Evolutionary conservation across 2,113 vertebrate species (phyloP).

Genomic region (Silurus glanis): DNA sequence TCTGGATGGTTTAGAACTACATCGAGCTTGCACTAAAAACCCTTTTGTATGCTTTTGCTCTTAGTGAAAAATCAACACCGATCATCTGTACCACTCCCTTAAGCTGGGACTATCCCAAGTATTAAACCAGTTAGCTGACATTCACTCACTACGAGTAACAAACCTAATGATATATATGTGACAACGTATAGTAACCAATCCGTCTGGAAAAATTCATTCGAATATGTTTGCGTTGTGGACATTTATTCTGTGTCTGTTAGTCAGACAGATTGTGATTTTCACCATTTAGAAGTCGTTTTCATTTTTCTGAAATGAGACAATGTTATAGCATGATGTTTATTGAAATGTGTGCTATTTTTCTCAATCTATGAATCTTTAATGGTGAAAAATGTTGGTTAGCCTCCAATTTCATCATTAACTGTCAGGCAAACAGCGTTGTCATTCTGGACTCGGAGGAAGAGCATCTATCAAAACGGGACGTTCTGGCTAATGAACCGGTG

Average conservation of each 20-base stretch:
- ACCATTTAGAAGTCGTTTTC: neutral
- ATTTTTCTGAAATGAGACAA: neutral
- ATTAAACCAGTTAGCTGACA: neutral
- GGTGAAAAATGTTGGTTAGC: neutral
- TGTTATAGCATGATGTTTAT: neutral
- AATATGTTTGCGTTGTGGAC: neutral
- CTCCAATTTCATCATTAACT: conserved; percentile 19
- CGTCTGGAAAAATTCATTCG: neutral
- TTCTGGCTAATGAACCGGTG: conserved; percentile 35
- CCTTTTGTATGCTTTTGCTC: neutral
- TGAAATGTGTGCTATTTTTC: conserved; percentile 1
- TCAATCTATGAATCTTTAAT: conserved; percentile 1
- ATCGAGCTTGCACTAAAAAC: neutral
- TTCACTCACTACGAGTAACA: neutral
- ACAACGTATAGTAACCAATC: neutral
- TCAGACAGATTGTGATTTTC: neutral
- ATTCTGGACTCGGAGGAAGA: neutral
- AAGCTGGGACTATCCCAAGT: neutral
- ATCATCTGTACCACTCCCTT: neutral
- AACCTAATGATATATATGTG: neutral
- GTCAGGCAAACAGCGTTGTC: conserved; percentile 8
- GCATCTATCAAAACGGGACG: neutral
- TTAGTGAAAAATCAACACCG: neutral
- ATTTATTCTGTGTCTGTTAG: neutral
- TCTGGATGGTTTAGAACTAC: neutral